These are phyloP conservation scores for Eucera pruinosa DNA, from an alignment of 2,888 invertebrate species.

Conservation along the genomic window DNA sequence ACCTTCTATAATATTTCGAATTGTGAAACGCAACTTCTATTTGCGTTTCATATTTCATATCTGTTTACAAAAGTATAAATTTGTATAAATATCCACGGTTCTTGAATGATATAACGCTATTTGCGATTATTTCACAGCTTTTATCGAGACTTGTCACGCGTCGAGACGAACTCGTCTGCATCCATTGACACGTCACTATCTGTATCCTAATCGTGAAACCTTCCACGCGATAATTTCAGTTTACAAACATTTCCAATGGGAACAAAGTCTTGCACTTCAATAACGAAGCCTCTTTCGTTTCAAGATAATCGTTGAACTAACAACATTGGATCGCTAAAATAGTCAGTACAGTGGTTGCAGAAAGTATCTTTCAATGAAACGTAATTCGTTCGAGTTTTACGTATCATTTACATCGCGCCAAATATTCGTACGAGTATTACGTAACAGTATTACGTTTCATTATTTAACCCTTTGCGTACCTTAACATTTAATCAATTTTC, in stretches of 20 bases:
- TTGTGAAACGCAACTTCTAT: no score
- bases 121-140: constrained; percentile 2
- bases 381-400: no score
- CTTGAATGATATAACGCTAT: background rate
- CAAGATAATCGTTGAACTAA: background rate
- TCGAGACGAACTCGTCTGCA: background rate
- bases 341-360: background rate
- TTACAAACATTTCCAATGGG: constrained; percentile 1
- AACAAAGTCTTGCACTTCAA: constrained; percentile 2
- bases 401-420: no score
- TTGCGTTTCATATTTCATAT: no score
- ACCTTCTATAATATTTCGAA: no score
- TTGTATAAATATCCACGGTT: no score
- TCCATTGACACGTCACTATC: constrained; percentile 16
- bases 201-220: background rate
- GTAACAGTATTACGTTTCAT: no score
- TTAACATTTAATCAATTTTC: no score
- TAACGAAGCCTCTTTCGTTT: background rate
- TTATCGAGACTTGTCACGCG: constrained; percentile 11
- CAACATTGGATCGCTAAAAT: background rate
- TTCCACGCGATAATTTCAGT: constrained; percentile 7
- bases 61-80: no score
- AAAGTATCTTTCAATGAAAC: no score
- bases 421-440: no score
- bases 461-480: no score